These are phyloP conservation scores for Baryphthengus martii DNA, from an alignment of 2,113 vertebrate species.

Conservation along the genomic window DNA sequence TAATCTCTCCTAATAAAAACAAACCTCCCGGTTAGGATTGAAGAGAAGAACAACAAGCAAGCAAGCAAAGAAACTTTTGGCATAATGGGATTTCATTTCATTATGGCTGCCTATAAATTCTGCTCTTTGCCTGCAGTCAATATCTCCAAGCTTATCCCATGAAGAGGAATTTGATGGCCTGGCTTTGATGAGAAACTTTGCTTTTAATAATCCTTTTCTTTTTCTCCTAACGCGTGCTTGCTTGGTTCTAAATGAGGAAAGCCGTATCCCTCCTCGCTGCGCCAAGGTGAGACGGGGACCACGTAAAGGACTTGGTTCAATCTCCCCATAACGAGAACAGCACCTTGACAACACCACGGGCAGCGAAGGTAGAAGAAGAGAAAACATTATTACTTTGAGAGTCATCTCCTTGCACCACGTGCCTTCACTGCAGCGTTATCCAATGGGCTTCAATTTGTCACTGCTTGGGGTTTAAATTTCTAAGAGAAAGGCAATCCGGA, in stretches of 20 bases:
- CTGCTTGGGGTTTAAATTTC: neutral
- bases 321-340: neutral
- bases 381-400: neutral
- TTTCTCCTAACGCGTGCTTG: neutral
- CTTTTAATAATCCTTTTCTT: neutral
- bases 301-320: neutral
- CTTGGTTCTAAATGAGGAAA: neutral
- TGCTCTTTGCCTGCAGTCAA: neutral
- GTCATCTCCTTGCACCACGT: neutral
- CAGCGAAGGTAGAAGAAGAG: neutral
- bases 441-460: neutral
- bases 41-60: neutral
- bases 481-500: neutral
- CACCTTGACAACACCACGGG: neutral
- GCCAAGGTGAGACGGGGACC: neutral
- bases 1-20: neutral
- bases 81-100: neutral
- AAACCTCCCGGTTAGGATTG: neutral
- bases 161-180: neutral
- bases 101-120: neutral
- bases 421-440: neutral
- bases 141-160: neutral
- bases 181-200: neutral
- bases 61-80: neutral
- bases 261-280: neutral